Percentiles rank a stretch among this genome's conserved stretches.
These are phyloP conservation scores for Hydrotaea cyrtoneurina DNA, from an alignment of 2,888 invertebrate genomes.

Conservation along the genomic window DNA sequence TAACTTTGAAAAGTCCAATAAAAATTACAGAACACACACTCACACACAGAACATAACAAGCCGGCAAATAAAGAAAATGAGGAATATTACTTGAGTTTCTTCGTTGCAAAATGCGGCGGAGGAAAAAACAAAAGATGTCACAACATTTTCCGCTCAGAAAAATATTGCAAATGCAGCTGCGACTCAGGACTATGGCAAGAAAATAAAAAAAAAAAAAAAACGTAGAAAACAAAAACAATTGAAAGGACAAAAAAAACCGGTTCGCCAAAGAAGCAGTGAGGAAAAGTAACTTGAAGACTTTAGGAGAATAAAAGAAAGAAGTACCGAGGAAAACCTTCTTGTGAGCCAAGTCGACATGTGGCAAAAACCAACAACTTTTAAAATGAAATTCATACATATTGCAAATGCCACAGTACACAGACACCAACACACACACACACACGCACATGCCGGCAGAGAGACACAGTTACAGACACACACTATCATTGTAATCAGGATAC, in stretches of 20 bases:
- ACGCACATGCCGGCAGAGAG: not conserved
- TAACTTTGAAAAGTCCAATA: slow-evolving; percentile 75
- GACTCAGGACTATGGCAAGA: slow-evolving; percentile 46
- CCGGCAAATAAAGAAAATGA: slow-evolving; percentile 40
- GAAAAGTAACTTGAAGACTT: not conserved
- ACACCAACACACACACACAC: not conserved
- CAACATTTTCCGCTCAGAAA: slow-evolving; percentile 48
- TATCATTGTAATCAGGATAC: slow-evolving; percentile 27
- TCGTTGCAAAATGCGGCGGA: slow-evolving; percentile 61
- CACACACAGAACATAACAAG: slow-evolving; percentile 31
- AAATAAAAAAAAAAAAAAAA: not conserved
- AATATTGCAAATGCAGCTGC: slow-evolving; percentile 59
- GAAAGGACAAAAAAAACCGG: not conserved
- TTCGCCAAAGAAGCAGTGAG: slow-evolving; percentile 29
- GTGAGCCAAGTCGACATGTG: slow-evolving; percentile 57
- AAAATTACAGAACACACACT: slow-evolving; percentile 65
- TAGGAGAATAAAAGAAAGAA: not conserved
- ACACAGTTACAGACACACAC: not conserved
- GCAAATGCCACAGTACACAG: slow-evolving; percentile 38
- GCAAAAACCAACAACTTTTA: slow-evolving; percentile 57
- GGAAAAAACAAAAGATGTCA: slow-evolving; percentile 72
- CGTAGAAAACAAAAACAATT: too few relatives aligned
- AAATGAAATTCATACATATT: slow-evolving; percentile 59
- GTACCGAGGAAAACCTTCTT: not conserved
- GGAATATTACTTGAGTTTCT: slow-evolving; percentile 38